Percentiles rank a stretch among this genome's conserved stretches.
Evolutionary conservation across 1,140 invertebrate genomes (phyloP).

Genomic region (Zophobas morio): DNA sequence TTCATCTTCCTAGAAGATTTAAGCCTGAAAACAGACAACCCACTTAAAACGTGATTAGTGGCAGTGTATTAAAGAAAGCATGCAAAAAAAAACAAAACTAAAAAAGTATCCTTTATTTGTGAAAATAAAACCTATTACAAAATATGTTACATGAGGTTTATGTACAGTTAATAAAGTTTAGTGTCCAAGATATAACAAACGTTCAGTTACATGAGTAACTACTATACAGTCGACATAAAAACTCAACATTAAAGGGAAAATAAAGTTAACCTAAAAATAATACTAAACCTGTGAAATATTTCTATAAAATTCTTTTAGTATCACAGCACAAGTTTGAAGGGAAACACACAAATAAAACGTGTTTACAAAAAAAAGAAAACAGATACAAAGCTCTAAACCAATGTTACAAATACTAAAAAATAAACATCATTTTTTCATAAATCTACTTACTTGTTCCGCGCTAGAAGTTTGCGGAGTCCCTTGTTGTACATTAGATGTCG

Average conservation of each 20-base stretch:
- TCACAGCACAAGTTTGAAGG: conserved; percentile 50
- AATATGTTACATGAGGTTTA: conserved; percentile 34
- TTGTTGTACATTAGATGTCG: conserved; percentile 51
- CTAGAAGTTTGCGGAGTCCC: conserved; percentile 49
- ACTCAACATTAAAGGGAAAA: conserved; percentile 17
- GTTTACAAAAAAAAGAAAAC: conserved; percentile 24
- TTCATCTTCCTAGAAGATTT: conserved; percentile 28
- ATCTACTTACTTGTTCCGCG: conserved; percentile 66
- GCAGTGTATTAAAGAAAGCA: conserved; percentile 1
- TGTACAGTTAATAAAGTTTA: conserved; percentile 34
- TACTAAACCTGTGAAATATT: conserved; percentile 35
- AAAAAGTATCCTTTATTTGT: conserved; percentile 30
- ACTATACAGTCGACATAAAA: conserved; percentile 18
- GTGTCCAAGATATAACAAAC: conserved; percentile 24
- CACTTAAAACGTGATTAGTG: not conserved
- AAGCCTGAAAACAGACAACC: conserved; percentile 24
- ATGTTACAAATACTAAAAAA: conserved; percentile 21
- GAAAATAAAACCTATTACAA: conserved; percentile 39
- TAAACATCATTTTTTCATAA: conserved; percentile 62
- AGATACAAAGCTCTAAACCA: conserved; percentile 4
- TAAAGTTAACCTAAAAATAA: conserved; percentile 23
- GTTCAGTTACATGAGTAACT: conserved; percentile 10
- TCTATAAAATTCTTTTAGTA: conserved; percentile 45
- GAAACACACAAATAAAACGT: conserved; percentile 22
- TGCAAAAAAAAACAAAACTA: conserved; percentile 38